A percentile compares a stretch with the other conserved stretches of the same genome.
Conservation (phyloP, 1,140 invertebrate species). For the Anoplolepis gracilipes region DNA sequence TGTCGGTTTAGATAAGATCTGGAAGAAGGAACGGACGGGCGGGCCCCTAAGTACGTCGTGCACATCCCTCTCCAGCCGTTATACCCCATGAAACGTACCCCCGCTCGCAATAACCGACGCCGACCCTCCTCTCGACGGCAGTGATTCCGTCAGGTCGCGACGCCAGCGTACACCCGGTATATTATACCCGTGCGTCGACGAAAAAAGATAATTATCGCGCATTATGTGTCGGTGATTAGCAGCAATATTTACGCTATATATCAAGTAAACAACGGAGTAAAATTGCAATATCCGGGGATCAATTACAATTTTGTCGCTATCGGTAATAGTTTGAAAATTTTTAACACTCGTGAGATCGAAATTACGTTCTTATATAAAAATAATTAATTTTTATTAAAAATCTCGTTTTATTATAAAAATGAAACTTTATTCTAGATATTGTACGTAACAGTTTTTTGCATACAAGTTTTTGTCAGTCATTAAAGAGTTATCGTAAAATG, state of each 20-base stretch:
- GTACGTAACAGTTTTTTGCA: too few relatives aligned
- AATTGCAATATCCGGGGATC: neutral
- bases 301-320: neutral
- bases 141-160: conserved; percentile 67
- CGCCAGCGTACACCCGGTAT: conserved; percentile 1
- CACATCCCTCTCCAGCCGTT: conserved; percentile 78
- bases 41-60: conserved; percentile 71
- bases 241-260: neutral
- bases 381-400: neutral
- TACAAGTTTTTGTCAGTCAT: too few relatives aligned
- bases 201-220: conserved; percentile 15
- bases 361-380: neutral
- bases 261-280: neutral
- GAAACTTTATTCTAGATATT: too few relatives aligned
- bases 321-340: too few relatives aligned
- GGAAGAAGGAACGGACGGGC: conserved; percentile 57
- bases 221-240: neutral
- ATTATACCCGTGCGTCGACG: neutral
- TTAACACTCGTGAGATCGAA: too few relatives aligned
- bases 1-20: conserved; percentile 84
- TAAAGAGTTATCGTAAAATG: too few relatives aligned
- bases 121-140: conserved; percentile 73
- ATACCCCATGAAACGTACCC: conserved; percentile 83
- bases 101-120: conserved; percentile 80
- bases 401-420: too few relatives aligned